Evolutionary conservation across 2,113 vertebrate species (phyloP).

Genomic region (Gallinago undulata): DNA sequence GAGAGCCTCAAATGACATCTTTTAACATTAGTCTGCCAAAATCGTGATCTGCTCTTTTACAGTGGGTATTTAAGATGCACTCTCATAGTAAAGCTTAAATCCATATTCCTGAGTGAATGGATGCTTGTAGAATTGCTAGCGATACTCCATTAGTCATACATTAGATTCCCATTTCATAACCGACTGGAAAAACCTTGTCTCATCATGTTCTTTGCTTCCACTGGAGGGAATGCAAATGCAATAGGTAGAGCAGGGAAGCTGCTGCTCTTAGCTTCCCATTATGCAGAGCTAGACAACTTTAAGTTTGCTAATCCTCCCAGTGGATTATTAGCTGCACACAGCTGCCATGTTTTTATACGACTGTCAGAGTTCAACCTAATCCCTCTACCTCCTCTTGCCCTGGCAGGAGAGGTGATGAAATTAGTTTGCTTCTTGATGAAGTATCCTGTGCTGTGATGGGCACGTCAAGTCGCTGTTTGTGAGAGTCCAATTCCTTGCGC

Average conservation of each 20-base stretch:
- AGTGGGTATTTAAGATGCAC: neutral
- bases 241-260: neutral
- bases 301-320: slow-evolving; percentile 34
- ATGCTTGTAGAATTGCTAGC: neutral
- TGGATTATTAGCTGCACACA: slow-evolving; percentile 54
- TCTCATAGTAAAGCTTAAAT: neutral
- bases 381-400: neutral
- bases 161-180: slow-evolving; percentile 53
- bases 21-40: neutral
- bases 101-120: neutral
- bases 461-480: neutral
- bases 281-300: slow-evolving; percentile 50
- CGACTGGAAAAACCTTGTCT: slow-evolving; percentile 56
- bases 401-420: slow-evolving; percentile 10
- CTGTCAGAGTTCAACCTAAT: slow-evolving; percentile 33
- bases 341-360: slow-evolving; percentile 42
- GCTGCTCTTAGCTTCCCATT: slow-evolving; percentile 19
- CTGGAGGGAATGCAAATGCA: slow-evolving; percentile 38
- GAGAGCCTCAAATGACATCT: neutral
- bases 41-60: accelerated
- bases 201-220: slow-evolving; percentile 42
- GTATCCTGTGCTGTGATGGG: neutral
- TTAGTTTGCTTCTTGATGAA: neutral
- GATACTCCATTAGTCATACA: slow-evolving; percentile 45
- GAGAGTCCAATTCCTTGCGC: neutral